These are phyloP conservation scores for Catajapyx aquilonaris DNA, from an alignment of 1,140 invertebrate species.

Conservation along the genomic window DNA sequence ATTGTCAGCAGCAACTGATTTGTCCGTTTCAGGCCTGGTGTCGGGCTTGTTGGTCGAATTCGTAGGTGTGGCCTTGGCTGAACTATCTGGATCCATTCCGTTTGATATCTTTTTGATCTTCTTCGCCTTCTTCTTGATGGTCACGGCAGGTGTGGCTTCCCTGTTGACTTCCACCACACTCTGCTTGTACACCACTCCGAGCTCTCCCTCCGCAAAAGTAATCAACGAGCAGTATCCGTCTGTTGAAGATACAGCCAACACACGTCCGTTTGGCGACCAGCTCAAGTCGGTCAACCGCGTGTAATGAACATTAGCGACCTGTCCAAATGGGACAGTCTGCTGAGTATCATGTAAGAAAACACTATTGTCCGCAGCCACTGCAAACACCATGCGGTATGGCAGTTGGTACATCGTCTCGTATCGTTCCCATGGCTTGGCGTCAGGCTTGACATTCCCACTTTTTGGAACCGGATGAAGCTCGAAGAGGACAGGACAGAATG, in stretches of 20 bases:
- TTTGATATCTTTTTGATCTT: too few species aligned
- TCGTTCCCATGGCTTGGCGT: constrained; percentile 20
- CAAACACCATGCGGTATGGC: constrained; percentile 72
- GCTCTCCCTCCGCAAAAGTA: constrained; percentile 56
- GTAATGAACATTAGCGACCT: constrained; percentile 82
- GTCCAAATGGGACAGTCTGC: constrained; percentile 59
- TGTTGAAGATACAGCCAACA: constrained; percentile 71
- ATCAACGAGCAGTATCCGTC: constrained; percentile 90
- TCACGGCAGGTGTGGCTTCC: too few species aligned
- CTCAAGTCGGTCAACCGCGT: constrained; percentile 74
- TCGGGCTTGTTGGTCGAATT: too few species aligned
- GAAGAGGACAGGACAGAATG: constrained; percentile 61
- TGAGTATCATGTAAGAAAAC: constrained; percentile 83
- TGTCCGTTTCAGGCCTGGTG: too few species aligned
- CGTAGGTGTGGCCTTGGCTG: too few species aligned
- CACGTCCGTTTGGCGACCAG: constrained; percentile 67
- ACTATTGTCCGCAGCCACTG: constrained; percentile 68
- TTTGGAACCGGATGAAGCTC: constrained; percentile 24
- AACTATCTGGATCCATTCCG: too few species aligned
- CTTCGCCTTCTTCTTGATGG: too few species aligned
- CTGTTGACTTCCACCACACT: too few species aligned
- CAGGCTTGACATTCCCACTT: constrained; percentile 9
- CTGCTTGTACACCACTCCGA: too few species aligned
- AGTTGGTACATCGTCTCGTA: constrained; percentile 29
- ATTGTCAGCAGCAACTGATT: too few species aligned